A percentile compares a stretch with the other conserved stretches of the same genome.
phyloP scores from a whole-genome alignment of 2,113 vertebrate species.

The Vulpes ferrilata region DNA sequence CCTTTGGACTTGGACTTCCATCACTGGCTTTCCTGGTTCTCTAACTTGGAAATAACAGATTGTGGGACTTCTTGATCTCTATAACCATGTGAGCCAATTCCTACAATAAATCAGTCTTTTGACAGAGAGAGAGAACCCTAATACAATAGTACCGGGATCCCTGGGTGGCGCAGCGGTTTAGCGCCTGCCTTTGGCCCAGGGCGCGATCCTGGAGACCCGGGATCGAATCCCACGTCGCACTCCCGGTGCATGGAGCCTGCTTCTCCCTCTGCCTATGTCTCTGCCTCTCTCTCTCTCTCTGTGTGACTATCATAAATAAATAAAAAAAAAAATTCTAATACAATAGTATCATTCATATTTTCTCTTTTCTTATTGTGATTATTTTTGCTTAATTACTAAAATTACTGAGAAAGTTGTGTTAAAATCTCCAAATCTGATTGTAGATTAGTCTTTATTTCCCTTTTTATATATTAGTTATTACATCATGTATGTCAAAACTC shows the following conservation, averaged over 20 bases:
- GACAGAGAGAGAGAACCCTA: not conserved
- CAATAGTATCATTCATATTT: not conserved
- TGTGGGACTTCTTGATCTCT: not conserved
- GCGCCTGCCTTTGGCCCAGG: no score
- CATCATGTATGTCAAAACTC: not conserved
- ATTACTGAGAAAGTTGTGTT: not conserved
- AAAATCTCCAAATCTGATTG: not conserved
- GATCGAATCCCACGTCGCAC: no score
- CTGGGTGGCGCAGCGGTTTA: no score
- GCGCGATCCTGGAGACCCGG: no score
- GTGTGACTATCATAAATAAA: no score
- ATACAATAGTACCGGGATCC: not conserved
- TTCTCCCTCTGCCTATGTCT: no score
- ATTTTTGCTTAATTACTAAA: slow-evolving; percentile 15
- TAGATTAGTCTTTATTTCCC: not conserved
- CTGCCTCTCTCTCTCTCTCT: no score
- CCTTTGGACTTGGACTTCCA: not conserved
- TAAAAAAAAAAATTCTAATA: not conserved
- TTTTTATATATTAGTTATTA: not conserved
- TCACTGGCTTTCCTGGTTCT: not conserved
- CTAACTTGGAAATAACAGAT: not conserved
- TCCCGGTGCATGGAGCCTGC: no score
- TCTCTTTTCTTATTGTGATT: not conserved
- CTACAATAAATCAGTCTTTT: not conserved
- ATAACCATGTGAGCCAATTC: not conserved